Conservation (phyloP, 23 tunicate species). For the Phallusia fumigata region DNA sequence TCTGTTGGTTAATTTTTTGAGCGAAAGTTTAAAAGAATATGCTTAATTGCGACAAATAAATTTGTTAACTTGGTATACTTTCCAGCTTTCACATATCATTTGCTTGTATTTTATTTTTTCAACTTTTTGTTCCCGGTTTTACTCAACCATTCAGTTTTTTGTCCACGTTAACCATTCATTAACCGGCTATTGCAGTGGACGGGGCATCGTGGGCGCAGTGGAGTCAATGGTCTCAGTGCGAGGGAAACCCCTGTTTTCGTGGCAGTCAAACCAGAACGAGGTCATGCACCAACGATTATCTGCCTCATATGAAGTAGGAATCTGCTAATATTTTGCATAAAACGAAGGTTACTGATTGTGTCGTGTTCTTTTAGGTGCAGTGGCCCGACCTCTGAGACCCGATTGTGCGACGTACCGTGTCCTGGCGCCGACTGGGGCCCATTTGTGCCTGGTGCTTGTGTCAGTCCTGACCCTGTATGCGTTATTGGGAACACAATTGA, state of each 20-base stretch:
- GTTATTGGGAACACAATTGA: neutral
- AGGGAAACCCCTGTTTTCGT: neutral
- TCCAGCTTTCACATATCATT: no score
- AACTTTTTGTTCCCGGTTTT: no score
- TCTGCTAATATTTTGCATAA: neutral
- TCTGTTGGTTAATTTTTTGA: no score
- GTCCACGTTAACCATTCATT: no score
- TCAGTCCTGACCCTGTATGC: neutral
- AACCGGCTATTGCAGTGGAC: neutral
- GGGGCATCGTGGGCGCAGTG: neutral
- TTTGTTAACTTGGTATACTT: no score
- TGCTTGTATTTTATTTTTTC: no score
- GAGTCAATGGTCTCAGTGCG: neutral
- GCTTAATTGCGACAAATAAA: no score
- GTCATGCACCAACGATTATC: neutral
- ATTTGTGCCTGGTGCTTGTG: neutral
- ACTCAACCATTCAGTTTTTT: no score
- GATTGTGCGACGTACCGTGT: neutral
- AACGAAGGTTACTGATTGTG: neutral
- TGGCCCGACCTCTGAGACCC: neutral
- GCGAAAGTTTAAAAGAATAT: no score
- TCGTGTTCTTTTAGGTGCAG: neutral
- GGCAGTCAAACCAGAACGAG: neutral
- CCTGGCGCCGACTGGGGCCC: constrained; percentile 12
- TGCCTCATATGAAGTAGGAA: neutral